Evolutionary conservation across 1,140 invertebrate genomes (phyloP).

Genomic region (Spodoptera frugiperda): DNA sequence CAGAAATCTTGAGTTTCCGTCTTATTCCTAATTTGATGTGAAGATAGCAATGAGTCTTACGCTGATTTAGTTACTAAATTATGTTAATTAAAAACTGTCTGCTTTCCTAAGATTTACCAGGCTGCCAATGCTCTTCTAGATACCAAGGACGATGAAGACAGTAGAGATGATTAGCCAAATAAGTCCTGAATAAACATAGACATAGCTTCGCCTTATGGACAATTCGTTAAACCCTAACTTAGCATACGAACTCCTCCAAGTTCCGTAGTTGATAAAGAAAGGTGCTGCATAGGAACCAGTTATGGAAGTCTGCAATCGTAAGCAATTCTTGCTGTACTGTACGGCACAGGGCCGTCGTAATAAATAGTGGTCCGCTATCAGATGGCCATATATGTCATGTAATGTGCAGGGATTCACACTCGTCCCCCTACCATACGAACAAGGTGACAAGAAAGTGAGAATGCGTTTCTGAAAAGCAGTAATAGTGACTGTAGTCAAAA

Average conservation of each 20-base stretch:
- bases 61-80: too few species aligned
- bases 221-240: too few species aligned
- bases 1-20: too few species aligned
- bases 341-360: background rate
- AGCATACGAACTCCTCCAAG: background rate
- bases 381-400: conserved; percentile 56
- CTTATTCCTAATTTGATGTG: too few species aligned
- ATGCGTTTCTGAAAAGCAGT: background rate
- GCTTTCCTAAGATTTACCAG: too few species aligned
- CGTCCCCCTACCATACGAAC: conserved; percentile 44
- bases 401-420: conserved; percentile 30
- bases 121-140: too few species aligned
- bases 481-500: background rate
- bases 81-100: too few species aligned
- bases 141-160: too few species aligned
- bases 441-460: conserved; percentile 11
- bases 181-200: too few species aligned
- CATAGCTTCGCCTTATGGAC: too few species aligned
- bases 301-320: conserved; percentile 13
- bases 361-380: conserved; percentile 40
- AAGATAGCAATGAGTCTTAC: too few species aligned
- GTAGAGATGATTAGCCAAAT: too few species aligned
- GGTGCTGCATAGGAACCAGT: background rate
- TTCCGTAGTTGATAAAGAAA: background rate
- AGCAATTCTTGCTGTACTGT: conserved; percentile 6